Percentiles rank a stretch among this genome's conserved stretches.
These are phyloP conservation scores for Sardina pilchardus DNA, from an alignment of 2,113 vertebrate genomes.

Conservation along the genomic window DNA sequence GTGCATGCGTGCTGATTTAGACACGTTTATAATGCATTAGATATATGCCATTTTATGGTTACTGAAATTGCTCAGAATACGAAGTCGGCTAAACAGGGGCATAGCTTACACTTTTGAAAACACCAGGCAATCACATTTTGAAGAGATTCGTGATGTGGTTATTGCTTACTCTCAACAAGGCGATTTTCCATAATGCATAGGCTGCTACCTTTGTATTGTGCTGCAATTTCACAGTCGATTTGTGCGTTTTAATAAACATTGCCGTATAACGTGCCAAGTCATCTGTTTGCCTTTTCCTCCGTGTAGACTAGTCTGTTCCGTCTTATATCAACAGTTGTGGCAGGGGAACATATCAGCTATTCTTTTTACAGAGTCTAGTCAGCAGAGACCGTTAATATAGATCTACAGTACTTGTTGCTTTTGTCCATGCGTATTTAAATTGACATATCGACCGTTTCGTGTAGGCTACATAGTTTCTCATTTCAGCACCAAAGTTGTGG, in stretches of 20 bases:
- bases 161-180: neutral
- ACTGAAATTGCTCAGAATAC: neutral
- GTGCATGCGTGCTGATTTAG: neutral
- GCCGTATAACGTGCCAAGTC: neutral
- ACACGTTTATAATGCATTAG: neutral
- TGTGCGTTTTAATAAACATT: neutral
- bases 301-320: neutral
- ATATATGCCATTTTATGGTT: neutral
- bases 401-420: too few species aligned
- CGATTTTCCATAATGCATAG: neutral
- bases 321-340: neutral
- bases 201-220: neutral
- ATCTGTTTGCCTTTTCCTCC: neutral
- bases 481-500: constrained; percentile 13
- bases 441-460: too few species aligned
- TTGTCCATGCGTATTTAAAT: too few species aligned
- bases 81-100: neutral
- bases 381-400: too few species aligned
- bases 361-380: too few species aligned
- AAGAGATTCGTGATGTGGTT: neutral
- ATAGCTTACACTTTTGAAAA: neutral
- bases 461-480: too few species aligned
- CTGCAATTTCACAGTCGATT: neutral
- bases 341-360: neutral
- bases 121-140: neutral